Base-by-base conservation (phyloP, 2,888 invertebrate genomes). In the Rutpela maculata region DNA sequence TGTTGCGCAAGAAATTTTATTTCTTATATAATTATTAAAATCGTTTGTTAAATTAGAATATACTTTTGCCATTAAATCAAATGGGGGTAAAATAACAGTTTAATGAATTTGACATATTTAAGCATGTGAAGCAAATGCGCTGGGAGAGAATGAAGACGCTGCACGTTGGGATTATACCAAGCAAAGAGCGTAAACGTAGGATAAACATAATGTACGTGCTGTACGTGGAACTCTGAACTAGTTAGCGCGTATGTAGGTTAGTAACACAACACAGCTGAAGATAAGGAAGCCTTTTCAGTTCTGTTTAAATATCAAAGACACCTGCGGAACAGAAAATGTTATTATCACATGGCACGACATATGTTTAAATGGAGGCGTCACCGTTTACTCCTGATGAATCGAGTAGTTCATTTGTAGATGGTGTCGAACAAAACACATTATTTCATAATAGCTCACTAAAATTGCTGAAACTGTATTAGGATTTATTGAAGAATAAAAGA, bases 281-380 rank as follows among this genome's bases (percentile, higher is more conserved):
- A 70, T 70, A 70, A 70, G 59, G 19, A 66, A 66, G 22, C 55
- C 59, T 59, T 31, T 57, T 69, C 59, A 26, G 35, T 35, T 19
- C 59, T 26, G 17, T 35, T 35, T 80, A 78, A 77, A 77, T 77
- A 78, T 80, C 78, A 80, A 77, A 63, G 63, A 73, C 80, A 80
- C 75, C 78, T 80, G 80, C 38, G 57, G 75, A 75, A 57, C 38
- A 31, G 77, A 75, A 70, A 78, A 75, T 75, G 80, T 80, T 80
- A 78, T 78, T 76, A 80, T 77, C 80, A 77, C 78, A 77, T 73
- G 78, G 69, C 80, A 78, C 78, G 35, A 62, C 74, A 77, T 80
- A 78, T 74, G 77, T 80, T 79, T 74, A 72, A 63, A 75, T 59
- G 57, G 31, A 56, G n/a, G 35, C 62, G 6, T 19, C 43, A 57